Conservation (phyloP, 2,888 invertebrate species). For the Drosophila subsilvestris region DNA sequence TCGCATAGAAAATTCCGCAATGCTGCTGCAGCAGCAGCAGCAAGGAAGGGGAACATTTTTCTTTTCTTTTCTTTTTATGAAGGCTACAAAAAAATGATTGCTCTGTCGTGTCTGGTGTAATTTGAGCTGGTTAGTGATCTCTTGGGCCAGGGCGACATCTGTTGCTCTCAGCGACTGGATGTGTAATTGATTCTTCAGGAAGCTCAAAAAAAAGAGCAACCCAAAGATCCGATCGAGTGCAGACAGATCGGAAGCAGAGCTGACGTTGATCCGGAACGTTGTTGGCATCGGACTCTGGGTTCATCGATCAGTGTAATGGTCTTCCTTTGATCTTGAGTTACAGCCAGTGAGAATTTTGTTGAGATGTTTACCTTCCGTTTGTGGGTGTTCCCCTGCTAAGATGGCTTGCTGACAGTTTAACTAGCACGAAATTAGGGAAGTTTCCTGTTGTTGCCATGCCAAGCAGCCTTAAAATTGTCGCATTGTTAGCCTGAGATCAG, state of each 20-base stretch:
- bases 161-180: conserved; percentile 54
- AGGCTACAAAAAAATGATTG: conserved; percentile 34
- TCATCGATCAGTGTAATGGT: conserved; percentile 71
- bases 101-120: conserved; percentile 66
- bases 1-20: conserved; percentile 17
- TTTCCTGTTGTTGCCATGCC: conserved; percentile 25
- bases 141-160: conserved; percentile 49
- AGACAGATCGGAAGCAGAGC: conserved; percentile 74
- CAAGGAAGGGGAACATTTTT: background rate
- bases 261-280: conserved; percentile 42
- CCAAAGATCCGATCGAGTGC: conserved; percentile 12
- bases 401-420: background rate
- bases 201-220: conserved; percentile 52
- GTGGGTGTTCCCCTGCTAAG: conserved; percentile 17
- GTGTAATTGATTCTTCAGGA: conserved; percentile 72
- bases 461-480: background rate
- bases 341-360: conserved; percentile 19
- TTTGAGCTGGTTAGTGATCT: conserved; percentile 67
- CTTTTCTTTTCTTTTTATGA: background rate
- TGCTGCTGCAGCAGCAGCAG: conserved; percentile 13
- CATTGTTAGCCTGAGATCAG: background rate
- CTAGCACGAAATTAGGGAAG: conserved; percentile 25
- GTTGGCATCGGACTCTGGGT: conserved; percentile 27
- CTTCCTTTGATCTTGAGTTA: conserved; percentile 71
- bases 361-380: background rate